Percentiles rank a stretch among this genome's conserved stretches.
phyloP scores from a whole-genome alignment of 2,113 vertebrate genomes.

The Climacteris rufus region DNA sequence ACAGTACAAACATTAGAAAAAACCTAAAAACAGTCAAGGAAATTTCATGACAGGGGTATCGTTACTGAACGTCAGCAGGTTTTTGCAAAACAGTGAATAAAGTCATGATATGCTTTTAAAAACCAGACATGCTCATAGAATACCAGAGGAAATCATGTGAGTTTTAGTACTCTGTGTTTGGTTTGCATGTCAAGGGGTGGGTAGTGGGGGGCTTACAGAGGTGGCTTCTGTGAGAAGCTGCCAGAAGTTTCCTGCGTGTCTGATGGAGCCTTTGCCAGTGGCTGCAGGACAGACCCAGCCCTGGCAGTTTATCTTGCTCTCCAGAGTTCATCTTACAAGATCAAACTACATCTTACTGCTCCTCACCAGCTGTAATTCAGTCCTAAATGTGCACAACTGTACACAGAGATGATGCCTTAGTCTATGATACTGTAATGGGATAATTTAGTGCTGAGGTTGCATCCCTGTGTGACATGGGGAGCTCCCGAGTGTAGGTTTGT shows the following conservation, averaged over 20 bases:
- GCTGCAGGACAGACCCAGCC: rapidly evolving
- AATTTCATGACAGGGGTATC: not conserved
- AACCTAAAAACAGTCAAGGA: not conserved
- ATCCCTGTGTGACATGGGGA: rapidly evolving
- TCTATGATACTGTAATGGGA: rapidly evolving
- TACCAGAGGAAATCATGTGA: not conserved
- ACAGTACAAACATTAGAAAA: not conserved
- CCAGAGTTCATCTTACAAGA: not conserved
- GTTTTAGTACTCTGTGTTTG: not conserved
- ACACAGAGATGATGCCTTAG: not conserved
- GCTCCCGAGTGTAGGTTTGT: rapidly evolving
- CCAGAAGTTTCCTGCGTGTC: not conserved
- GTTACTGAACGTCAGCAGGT: not conserved
- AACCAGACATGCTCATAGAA: not conserved
- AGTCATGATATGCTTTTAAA: not conserved
- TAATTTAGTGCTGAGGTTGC: not conserved
- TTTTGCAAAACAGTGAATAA: not conserved
- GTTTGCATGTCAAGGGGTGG: not conserved
- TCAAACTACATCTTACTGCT: not conserved
- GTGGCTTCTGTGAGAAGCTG: not conserved
- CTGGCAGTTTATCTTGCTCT: not conserved
- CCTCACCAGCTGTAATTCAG: not conserved
- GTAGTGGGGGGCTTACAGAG: not conserved
- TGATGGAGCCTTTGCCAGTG: not conserved
- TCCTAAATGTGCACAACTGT: not conserved